Base-by-base conservation (phyloP, 2,888 invertebrate species). In the Antheraea yamamai region DNA sequence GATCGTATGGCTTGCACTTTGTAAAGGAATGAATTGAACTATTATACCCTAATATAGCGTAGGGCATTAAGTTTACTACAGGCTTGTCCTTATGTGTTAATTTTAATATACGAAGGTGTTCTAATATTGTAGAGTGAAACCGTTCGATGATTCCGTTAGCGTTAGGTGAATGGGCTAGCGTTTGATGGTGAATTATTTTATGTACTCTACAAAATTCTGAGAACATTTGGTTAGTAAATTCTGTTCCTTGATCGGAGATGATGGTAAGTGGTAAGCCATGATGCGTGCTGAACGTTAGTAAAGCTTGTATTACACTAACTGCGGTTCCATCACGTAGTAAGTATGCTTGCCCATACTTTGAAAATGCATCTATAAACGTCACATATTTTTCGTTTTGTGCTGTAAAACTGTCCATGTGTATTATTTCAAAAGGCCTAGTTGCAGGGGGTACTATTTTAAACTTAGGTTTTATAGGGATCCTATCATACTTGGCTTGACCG, bases 401-500 rank as follows among this genome's bases (percentile, higher is more conserved):
- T 0, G 78, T 80, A 2, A 83, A 78, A 4, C 81, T 35, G 66
- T 83, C 82, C 14, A 79, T 2, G 20, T 82, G 81, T 1, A 81
- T 68, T 30, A 79, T 72, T 58, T 82, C 79, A 51, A 82, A 81
- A 0, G 82, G 80, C 72, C 79, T 81, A 1, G 73, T 73, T 4
- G 82, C 23, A 7, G 80, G 78, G 1, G 81, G 79, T 10, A 80
- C 81, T 1, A 82, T 68, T 0, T 74, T 16, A 61, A 80, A 79
- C 20, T 73, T 68, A 18, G 47, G 81, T 70, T 64, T 74, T 4
- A 81, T 76, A 0, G 80, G 82, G 30, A 78, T 75, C 0, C 82
- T 51, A 39, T 82, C 81, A n/a, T 84, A 84, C 61, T 81, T 83
- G 0, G 78, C 77, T 71, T 79, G 81, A 0, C 82, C 82, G 30